Conservation (phyloP, 2,797 vertebrate genomes). For the Hephaestus fuliginosus region DNA sequence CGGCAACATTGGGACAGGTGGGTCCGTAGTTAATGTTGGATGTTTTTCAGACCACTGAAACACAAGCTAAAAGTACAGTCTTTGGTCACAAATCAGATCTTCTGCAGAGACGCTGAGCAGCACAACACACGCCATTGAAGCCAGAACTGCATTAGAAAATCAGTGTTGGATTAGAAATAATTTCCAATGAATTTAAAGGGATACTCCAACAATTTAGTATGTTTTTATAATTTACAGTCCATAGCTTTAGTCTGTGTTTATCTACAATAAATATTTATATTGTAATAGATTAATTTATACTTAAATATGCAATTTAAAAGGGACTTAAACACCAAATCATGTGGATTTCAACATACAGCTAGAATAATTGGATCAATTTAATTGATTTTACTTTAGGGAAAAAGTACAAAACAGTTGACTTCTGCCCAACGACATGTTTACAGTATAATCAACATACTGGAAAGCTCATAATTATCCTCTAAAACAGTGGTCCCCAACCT, state of each 20-base stretch:
- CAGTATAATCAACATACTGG: neutral
- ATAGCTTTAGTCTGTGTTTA: neutral
- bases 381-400: no score
- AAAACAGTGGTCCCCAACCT: no score
- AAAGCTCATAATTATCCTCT: neutral
- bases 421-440: neutral
- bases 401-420: neutral
- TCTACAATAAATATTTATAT: neutral
- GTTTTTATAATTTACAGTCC: neutral
- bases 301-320: neutral
- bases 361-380: no score
- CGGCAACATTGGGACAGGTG: conserved; percentile 7
- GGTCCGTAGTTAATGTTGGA: neutral
- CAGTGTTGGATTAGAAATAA: neutral
- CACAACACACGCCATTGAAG: neutral
- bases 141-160: neutral
- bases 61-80: conserved; percentile 36
- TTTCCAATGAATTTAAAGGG: neutral
- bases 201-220: neutral
- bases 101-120: conserved; percentile 24
- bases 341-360: no score
- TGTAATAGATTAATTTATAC: neutral
- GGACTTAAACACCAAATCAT: no score
- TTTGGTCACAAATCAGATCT: conserved; percentile 65
- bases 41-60: conserved; percentile 1